Base-by-base conservation (phyloP, 2,888 invertebrate species). In the Noctua janthina region DNA sequence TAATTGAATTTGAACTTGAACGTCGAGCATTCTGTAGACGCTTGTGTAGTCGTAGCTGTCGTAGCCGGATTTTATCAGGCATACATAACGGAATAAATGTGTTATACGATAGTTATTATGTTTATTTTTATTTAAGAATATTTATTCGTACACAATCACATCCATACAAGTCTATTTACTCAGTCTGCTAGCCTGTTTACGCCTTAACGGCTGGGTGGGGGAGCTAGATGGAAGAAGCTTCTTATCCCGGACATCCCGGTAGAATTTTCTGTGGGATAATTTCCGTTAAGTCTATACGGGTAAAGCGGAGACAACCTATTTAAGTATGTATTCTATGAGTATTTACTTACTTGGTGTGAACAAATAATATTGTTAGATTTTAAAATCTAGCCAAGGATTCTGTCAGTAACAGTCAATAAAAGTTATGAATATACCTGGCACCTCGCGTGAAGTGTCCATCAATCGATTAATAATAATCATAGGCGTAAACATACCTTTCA, bases 371-470 rank as follows among this genome's bases (percentile, higher is more conserved):
- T n/a, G 39, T n/a, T 62, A 43, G 43, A 80, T 46, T 81, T 76
- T 54, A 23, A 82, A 62, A 75, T 51, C 49, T 78, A 79, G 79
- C 80, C 72, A 73, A 73, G 17, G 69, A 70, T 73, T 76, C 29
- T 85, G 71, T 84, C 66, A 43, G 10, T 67, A 71, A 46, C 66
- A 67, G 51, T 54, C 15, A 71, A 54, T 84, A 49, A 68, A 79
- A 68, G 46, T 64, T 56, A 62, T 29, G 67, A 68, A 29, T 62
- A 46, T 43, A 71, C 66, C 70, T 82, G 85, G 85, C 85, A 85
- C n/a, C 17, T 59, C 6, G 80, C 29, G 7, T 59, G 49, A 23
- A 7, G 15, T 70, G 69, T 59, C 64, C 56, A 39, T 74, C 59
- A 85, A 74, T 66, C n/a, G 17, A 70, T 66, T 80, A 54, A 79